phyloP scores from a whole-genome alignment of 2,113 vertebrate genomes.

The Bubo blakistoni region DNA sequence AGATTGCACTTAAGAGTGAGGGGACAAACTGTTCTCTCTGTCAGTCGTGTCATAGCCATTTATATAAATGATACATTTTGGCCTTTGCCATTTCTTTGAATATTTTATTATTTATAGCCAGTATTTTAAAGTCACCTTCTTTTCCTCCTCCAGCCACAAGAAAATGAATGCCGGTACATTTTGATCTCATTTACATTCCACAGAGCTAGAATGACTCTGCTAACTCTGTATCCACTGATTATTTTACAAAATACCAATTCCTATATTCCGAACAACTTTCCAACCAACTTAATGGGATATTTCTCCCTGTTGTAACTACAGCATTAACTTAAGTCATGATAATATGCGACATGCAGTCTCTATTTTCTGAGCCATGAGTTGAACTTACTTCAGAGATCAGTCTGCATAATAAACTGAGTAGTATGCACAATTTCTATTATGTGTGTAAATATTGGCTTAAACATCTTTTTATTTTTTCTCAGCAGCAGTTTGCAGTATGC shows the following conservation, averaged over 20 bases:
- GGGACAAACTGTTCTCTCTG: neutral
- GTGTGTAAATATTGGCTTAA: neutral
- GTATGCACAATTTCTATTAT: neutral
- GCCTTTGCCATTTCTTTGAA: neutral
- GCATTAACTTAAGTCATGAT: neutral
- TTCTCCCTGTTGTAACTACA: neutral
- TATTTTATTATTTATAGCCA: neutral
- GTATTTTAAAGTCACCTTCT: neutral
- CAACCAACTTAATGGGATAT: neutral
- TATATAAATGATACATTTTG: neutral
- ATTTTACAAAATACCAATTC: neutral
- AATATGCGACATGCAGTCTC: rapidly evolving
- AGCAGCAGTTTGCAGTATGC: neutral
- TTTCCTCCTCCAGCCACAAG: neutral
- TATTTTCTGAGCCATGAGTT: neutral
- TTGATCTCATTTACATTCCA: neutral
- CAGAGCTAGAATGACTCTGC: neutral
- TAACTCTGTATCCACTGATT: neutral
- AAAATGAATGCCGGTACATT: neutral
- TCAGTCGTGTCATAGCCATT: neutral
- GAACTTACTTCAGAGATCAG: neutral
- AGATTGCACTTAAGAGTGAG: neutral
- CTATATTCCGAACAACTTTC: neutral
- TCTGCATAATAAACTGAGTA: neutral
- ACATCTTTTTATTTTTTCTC: neutral